A percentile compares a stretch with the other conserved stretches of the same genome.
phyloP scores from a whole-genome alignment of 35 echinoderm and acorn worm species.

The Stichopus chloronotus region DNA sequence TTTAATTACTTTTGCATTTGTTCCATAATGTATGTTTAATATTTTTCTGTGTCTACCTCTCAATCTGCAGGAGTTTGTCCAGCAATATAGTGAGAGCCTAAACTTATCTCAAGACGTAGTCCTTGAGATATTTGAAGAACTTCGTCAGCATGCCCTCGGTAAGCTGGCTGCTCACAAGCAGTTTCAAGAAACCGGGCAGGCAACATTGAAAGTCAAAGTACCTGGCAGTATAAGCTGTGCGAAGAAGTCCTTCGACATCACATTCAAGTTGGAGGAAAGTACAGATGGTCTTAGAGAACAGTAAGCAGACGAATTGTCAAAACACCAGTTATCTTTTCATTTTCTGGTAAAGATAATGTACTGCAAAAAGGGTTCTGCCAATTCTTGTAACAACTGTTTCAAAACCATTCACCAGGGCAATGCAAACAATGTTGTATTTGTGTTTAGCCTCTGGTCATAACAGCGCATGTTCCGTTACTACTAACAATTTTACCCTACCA shows the following conservation, averaged over 20 bases:
- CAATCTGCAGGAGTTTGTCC: slow-evolving; percentile 11
- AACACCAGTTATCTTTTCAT: no score
- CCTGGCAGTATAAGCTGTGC: slow-evolving; percentile 51
- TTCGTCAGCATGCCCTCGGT: slow-evolving; percentile 85
- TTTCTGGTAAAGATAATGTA: no score
- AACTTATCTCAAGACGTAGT: slow-evolving; percentile 42
- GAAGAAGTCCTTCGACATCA: slow-evolving; percentile 58
- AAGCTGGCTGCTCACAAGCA: slow-evolving; percentile 78
- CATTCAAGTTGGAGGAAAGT: slow-evolving; percentile 73
- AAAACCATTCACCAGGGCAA: no score
- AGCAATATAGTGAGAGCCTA: neutral
- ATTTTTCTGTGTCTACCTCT: neutral
- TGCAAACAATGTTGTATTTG: no score
- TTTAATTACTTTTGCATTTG: no score
- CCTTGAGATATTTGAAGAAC: slow-evolving; percentile 75
- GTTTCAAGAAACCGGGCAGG: slow-evolving; percentile 72
- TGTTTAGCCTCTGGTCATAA: no score
- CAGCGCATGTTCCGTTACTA: no score
- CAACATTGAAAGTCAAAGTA: slow-evolving; percentile 88
- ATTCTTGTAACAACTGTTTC: no score
- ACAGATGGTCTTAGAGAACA: slow-evolving; percentile 61
- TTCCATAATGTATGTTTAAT: neutral
- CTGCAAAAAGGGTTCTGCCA: no score
- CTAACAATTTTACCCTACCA: no score
- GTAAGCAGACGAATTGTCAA: slow-evolving; percentile 44